Evolutionary conservation across 1,140 invertebrate species (phyloP).

Genomic region (Eupristina koningsbergeri): DNA sequence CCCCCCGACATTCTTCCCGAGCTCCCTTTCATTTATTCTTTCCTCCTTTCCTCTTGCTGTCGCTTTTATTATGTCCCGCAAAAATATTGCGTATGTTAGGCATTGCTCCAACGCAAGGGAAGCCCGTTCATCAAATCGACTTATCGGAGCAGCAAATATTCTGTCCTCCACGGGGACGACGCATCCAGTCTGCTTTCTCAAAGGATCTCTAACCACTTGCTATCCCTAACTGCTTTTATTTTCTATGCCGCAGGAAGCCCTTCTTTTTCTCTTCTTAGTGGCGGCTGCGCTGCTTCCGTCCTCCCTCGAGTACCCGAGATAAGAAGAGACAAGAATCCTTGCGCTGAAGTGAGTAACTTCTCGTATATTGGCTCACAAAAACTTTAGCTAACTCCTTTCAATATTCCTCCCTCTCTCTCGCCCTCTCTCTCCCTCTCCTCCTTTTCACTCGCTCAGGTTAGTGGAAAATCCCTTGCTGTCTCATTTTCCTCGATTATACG

Average conservation of each 20-base stretch:
- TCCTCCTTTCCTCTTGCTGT: neutral
- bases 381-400: too few relatives aligned
- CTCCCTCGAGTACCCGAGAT: neutral
- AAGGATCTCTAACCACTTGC: slow-evolving; percentile 50
- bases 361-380: slow-evolving; percentile 14
- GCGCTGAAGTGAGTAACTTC: neutral
- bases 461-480: neutral
- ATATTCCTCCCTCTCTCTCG: too few relatives aligned
- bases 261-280: neutral
- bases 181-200: slow-evolving; percentile 63
- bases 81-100: slow-evolving; percentile 56
- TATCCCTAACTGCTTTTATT: slow-evolving; percentile 27
- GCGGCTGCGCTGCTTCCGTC: neutral
- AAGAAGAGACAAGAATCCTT: slow-evolving; percentile 25
- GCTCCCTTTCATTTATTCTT: neutral
- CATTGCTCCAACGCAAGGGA: slow-evolving; percentile 35
- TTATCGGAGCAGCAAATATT: slow-evolving; percentile 64
- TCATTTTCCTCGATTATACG: neutral
- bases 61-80: slow-evolving; percentile 60
- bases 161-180: slow-evolving; percentile 54
- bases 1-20: neutral
- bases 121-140: slow-evolving; percentile 63
- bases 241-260: slow-evolving; percentile 28
- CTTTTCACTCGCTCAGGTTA: neutral
- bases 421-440: too few relatives aligned